phyloP scores from a whole-genome alignment of 2,113 vertebrate species.

The Trogon melanurus region DNA sequence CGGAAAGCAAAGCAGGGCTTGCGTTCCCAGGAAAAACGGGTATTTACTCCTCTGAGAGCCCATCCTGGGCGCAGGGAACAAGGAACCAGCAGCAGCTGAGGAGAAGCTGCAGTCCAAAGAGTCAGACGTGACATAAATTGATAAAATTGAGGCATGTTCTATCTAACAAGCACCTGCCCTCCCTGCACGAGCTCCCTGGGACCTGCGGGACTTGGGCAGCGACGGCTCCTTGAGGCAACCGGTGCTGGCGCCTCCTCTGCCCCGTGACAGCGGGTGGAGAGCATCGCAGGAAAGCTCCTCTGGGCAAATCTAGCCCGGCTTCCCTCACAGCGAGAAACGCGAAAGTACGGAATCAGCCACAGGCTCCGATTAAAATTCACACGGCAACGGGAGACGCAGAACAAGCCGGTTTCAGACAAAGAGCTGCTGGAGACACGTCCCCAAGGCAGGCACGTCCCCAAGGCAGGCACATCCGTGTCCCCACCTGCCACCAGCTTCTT shows the following conservation, averaged over 20 bases:
- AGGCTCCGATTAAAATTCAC: slow-evolving; percentile 1
- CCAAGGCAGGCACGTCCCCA: background rate
- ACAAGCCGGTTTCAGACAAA: background rate
- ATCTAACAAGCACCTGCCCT: accelerated
- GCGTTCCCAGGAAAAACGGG: accelerated
- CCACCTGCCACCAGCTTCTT: background rate
- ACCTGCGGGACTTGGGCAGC: background rate
- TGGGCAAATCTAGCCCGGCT: background rate
- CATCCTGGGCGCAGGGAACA: accelerated
- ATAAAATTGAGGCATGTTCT: accelerated
- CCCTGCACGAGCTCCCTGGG: accelerated
- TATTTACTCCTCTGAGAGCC: background rate
- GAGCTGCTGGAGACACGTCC: background rate
- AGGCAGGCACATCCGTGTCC: background rate
- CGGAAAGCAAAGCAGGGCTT: background rate
- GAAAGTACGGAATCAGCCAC: background rate
- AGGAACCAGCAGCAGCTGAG: background rate
- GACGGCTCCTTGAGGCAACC: accelerated
- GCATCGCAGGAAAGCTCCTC: background rate
- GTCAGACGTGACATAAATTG: accelerated
- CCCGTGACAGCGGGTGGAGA: background rate
- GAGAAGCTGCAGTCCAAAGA: background rate
- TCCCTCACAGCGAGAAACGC: background rate
- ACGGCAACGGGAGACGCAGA: background rate
- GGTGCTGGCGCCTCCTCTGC: accelerated